A percentile compares a stretch with the other conserved stretches of the same genome.
These are phyloP conservation scores for Rhynchopsitta pachyrhyncha DNA, from an alignment of 2,113 vertebrate species.

Conservation along the genomic window DNA sequence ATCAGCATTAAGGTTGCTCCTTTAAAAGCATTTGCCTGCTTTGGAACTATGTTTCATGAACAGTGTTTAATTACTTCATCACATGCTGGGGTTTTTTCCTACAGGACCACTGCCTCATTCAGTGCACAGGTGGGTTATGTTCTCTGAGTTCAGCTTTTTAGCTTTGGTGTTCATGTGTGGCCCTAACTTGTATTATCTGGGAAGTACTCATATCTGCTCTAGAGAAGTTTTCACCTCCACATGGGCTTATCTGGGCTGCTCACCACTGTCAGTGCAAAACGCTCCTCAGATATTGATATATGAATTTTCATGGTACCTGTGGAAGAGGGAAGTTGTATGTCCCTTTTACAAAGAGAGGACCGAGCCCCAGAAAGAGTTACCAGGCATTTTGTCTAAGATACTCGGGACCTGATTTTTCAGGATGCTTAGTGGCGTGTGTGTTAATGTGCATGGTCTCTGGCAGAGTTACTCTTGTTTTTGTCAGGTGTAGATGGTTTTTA, in stretches of 20 bases:
- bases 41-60: background rate
- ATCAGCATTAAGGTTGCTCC: background rate
- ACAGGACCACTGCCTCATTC: background rate
- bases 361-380: background rate
- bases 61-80: constrained; percentile 38
- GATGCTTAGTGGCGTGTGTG: background rate
- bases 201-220: background rate
- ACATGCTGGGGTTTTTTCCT: background rate
- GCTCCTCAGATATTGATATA: background rate
- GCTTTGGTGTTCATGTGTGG: background rate
- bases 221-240: background rate
- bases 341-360: background rate
- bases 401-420: background rate
- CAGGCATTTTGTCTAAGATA: background rate
- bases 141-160: constrained; percentile 1
- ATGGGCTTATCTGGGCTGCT: background rate
- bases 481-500: background rate
- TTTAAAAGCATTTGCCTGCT: background rate
- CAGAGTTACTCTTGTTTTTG: background rate
- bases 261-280: background rate
- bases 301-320: background rate
- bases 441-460: background rate
- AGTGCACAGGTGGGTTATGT: constrained; percentile 32
- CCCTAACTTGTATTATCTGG: background rate
- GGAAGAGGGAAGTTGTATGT: background rate